Evolutionary conservation across 37 sponge, comb jelly and placozoan species (phyloP).

Genomic region (Eunapius fragilis): DNA sequence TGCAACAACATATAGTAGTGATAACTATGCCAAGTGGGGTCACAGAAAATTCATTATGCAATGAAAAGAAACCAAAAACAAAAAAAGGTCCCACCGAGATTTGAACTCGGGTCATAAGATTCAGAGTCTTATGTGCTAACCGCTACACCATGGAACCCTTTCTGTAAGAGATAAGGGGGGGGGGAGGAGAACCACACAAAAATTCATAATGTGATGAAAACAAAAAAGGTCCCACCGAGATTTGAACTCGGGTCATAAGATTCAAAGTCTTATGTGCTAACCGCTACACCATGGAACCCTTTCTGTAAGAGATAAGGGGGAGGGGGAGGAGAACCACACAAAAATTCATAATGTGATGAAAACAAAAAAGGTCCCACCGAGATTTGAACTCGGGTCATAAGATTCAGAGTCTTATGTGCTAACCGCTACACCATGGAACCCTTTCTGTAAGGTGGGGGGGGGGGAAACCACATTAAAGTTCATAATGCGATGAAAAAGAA

Average conservation of each 20-base stretch:
- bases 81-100: conserved; percentile 92
- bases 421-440: conserved; percentile 95
- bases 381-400: conserved; percentile 97
- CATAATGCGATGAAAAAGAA: conserved; percentile 30
- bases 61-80: conserved; percentile 44
- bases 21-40: too few species aligned
- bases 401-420: conserved; percentile 99
- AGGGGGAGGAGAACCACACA: too few species aligned
- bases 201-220: conserved; percentile 26
- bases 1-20: too few species aligned
- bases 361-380: conserved; percentile 89
- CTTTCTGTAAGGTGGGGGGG: too few species aligned
- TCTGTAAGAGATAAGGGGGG: too few species aligned
- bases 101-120: conserved; percentile 98
- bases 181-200: too few species aligned
- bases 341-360: too few species aligned
- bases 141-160: conserved; percentile 91
- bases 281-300: conserved; percentile 92
- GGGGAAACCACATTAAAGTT: too few species aligned
- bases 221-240: conserved; percentile 89
- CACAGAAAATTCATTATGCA: too few species aligned
- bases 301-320: too few species aligned
- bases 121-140: conserved; percentile 99
- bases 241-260: conserved; percentile 97
- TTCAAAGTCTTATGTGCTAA: conserved; percentile 80